Evolutionary conservation across 2,113 vertebrate species (phyloP).

Genomic region (Laticauda laticaudata): DNA sequence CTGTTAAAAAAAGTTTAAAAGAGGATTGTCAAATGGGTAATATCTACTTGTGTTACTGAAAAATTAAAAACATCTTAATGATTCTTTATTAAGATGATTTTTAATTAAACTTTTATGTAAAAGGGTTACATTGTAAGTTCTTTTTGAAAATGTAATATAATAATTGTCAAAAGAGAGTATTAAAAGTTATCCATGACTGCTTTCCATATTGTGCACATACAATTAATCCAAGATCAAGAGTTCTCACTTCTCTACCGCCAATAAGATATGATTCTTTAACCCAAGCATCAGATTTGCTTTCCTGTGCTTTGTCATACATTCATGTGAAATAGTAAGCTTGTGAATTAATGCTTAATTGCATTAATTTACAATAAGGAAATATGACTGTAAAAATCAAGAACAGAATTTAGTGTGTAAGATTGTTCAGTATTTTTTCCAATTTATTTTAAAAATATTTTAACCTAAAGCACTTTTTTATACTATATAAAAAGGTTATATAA

Average conservation of each 20-base stretch:
- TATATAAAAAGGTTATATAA: not conserved
- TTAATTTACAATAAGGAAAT: not conserved
- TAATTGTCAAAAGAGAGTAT: not conserved
- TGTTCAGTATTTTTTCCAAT: not conserved
- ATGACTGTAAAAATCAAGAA: not conserved
- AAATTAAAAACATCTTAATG: not conserved
- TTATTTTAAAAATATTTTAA: not conserved
- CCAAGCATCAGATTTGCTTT: not conserved
- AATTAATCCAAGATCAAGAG: not conserved
- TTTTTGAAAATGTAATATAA: not conserved
- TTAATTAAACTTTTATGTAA: not conserved
- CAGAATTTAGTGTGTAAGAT: not conserved
- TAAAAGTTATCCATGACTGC: not conserved
- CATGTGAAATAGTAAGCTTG: not conserved
- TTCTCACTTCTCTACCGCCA: not conserved
- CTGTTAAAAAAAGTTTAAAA: slow-evolving; percentile 17
- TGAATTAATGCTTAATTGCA: not conserved
- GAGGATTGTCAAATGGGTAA: not conserved
- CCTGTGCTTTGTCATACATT: not conserved
- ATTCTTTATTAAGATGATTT: not conserved
- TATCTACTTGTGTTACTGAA: not conserved
- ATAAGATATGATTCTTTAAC: not conserved
- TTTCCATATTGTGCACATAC: not conserved
- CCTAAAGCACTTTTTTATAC: not conserved
- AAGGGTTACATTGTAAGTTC: not conserved